Conservation (phyloP, 2,797 vertebrate species). For the Amblyraja radiata region DNA sequence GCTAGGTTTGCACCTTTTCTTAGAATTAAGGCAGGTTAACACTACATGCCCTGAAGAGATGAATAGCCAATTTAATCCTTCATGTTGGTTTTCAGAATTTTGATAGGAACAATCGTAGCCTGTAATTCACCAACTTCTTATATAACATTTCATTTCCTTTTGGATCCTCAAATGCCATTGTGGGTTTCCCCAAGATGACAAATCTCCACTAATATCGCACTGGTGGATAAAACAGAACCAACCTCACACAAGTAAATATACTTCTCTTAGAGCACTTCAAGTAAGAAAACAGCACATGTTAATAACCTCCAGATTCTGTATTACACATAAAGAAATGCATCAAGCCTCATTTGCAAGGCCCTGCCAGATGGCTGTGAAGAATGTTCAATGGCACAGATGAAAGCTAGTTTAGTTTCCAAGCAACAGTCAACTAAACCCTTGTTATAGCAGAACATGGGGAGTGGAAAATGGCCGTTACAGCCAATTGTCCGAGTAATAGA, state of each 20-base stretch:
- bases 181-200: no score
- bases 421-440: no score
- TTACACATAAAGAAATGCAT: no score
- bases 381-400: neutral
- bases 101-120: neutral
- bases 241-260: no score
- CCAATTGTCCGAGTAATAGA: no score
- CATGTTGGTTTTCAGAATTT: neutral
- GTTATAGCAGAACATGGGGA: no score
- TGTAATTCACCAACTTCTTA: neutral
- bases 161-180: neutral
- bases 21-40: neutral
- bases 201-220: no score
- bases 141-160: neutral
- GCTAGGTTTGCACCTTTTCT: neutral
- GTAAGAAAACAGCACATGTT: no score
- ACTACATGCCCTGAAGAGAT: neutral
- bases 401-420: neutral
- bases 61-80: neutral
- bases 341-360: neutral
- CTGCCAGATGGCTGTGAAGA: neutral
- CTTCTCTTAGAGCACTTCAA: no score
- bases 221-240: no score
- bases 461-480: no score
- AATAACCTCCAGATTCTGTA: no score